phyloP scores from a whole-genome alignment of 2,888 invertebrate genomes.

The Watsonalla cultraria region DNA sequence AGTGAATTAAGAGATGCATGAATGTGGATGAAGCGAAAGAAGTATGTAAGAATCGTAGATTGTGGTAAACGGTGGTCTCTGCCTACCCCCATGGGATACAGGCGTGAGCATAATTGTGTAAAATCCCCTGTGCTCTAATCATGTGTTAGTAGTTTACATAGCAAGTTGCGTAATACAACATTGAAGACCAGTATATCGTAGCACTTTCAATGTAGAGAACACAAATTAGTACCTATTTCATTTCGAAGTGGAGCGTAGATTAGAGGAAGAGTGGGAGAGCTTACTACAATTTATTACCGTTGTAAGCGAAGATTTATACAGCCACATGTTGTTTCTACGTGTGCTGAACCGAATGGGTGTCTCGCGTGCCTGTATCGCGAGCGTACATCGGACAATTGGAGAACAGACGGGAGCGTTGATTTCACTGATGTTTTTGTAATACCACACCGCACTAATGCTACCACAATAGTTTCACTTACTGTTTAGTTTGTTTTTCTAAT shows the following conservation, averaged over 20 bases:
- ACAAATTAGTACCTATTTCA: conserved; percentile 44
- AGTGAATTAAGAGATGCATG: no score
- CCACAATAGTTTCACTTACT: neutral
- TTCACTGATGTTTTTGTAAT: neutral
- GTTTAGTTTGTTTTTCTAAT: no score
- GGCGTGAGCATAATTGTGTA: no score
- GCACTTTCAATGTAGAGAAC: conserved; percentile 20
- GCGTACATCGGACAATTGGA: neutral
- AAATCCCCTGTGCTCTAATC: no score
- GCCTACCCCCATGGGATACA: no score
- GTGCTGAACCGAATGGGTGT: conserved; percentile 23
- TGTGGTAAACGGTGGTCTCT: no score
- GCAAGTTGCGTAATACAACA: no score
- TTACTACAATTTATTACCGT: conserved; percentile 34
- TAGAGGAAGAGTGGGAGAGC: conserved; percentile 36
- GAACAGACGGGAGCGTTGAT: neutral
- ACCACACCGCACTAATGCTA: neutral
- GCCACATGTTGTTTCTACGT: conserved; percentile 17
- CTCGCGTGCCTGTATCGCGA: conserved; percentile 21
- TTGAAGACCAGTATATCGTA: neutral
- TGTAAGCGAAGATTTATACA: conserved; percentile 31
- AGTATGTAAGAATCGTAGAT: no score
- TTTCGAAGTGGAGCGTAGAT: conserved; percentile 35
- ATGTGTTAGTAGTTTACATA: no score
- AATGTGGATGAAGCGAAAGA: no score